Evolutionary conservation across 2,797 vertebrate species (phyloP), one percentile per base, ranked within the genome.

Genomic region (Melanotaenia boesemani): DNA sequence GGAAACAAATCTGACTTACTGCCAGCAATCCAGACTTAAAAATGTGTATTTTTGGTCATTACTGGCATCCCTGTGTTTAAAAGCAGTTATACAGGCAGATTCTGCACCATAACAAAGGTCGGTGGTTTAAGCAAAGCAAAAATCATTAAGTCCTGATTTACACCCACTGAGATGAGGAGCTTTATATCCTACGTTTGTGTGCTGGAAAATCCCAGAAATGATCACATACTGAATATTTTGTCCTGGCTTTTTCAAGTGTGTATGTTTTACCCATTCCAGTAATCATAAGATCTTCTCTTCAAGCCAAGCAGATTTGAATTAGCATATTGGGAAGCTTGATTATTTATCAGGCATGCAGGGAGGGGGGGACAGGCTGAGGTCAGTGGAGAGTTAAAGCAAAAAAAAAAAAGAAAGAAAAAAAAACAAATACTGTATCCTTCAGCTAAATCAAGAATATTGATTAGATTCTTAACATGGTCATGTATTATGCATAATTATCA

Each of bases 321-420:
- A 77, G 67, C 81, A 86, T 89, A 86, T 84, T 81, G 18, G 60
- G 65, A 70, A 65, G 62, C 60, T 48, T 85, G 70, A 82, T 76
- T 86, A 85, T 89, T 86, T 67, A 89, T 86, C 72, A 79, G 37
- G 39, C 24, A 63, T 68, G 55, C 78, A 50, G 76, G 57, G 68
- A 32, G 77, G 50, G 50, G 50, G 22, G n/a, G 20, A 5, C 54
- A 60, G 68, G 55, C 22, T n/a, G 55, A 65, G 11, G 44, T 20
- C n/a, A 30, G 58, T 52, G 41, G 2, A n/a, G 48, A 72, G 57
- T 22, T 60, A 62, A 66, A 67, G 15, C 4, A 56, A 15, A 9
- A 12, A 15, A 12, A n/a, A 50, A 15, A 6, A 9, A 12, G 20
- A 37, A 50, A 20, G 50, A 36, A 64, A 76, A 30, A 30, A 30